Evolutionary conservation across 1,140 invertebrate genomes (phyloP), one percentile per base, ranked within the genome.

Genomic region (Apis laboriosa): DNA sequence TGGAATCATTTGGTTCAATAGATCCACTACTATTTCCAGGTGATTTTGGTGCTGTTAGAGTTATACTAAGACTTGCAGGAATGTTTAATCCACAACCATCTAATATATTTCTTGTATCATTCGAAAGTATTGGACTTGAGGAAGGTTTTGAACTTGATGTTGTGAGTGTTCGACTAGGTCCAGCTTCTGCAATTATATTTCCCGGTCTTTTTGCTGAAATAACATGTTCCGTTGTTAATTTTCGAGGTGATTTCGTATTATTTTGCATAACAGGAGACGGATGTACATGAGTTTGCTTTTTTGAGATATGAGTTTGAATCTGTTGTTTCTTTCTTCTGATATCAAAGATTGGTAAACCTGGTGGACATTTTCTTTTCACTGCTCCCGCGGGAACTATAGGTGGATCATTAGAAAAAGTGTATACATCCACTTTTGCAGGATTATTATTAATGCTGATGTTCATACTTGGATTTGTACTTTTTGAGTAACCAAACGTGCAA

Each of bases 21-120:
- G 71, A 64, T 19, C 61, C 61, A 11, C 63, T 79, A 1, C 49
- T 86, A 21, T 12, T 73, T 28, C 75, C 88, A 0, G 90, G 85
- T 0, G 92, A 92, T 56, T 91, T 93, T 0, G 92, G 90, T 1
- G 92, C 88, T 0, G 92, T 93, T 0, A 93, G 74, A 0, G 93
- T 93, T 80, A 93, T 93, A 60, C 92, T 93, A 19, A 94, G 84
- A 76, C 93, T 93, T 0, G 92, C 91, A 0, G 93, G 93, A 63
- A 94, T 94, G 53, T 92, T 93, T 11, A 93, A 67, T 1, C 92
- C 93, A 24, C 92, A 93, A n/a, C 90, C 92, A 3, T 93, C 92
- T 1, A 93, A 66, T 0, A 93, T 74, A 51, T 91, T 92, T 28
- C 90, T 79, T 0, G 93, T 93, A 2, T 93, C 85, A 51, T 85